phyloP scores from a whole-genome alignment of 53 echinoderm and acorn worm genomes.

The Echinometra lucunter region DNA sequence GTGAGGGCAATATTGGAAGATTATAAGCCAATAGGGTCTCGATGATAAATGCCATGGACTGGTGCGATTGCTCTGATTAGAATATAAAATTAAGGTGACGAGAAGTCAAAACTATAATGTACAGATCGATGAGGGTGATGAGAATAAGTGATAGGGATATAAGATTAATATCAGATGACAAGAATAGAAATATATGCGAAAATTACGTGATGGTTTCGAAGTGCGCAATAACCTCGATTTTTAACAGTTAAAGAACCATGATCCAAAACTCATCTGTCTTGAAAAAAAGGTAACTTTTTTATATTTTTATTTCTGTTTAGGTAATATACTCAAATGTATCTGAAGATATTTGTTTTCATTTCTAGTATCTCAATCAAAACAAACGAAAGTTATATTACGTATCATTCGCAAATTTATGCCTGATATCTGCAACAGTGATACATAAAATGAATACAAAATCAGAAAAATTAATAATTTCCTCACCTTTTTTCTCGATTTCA shows the following conservation, averaged over 20 bases:
- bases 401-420: too few relatives aligned
- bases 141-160: neutral
- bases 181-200: neutral
- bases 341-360: too few relatives aligned
- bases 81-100: neutral
- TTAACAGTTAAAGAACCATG: neutral
- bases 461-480: too few relatives aligned
- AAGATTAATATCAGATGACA: neutral
- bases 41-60: neutral
- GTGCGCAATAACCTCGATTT: neutral
- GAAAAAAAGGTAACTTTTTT: too few relatives aligned
- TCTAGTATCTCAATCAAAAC: too few relatives aligned
- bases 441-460: too few relatives aligned
- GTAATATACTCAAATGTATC: too few relatives aligned
- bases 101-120: neutral
- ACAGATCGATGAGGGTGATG: neutral
- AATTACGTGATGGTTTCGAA: neutral
- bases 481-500: too few relatives aligned
- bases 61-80: neutral
- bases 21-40: neutral
- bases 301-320: too few relatives aligned
- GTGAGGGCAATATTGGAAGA: neutral
- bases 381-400: too few relatives aligned
- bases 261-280: neutral
- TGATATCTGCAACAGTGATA: too few relatives aligned